Evolutionary conservation across 2,797 vertebrate genomes (phyloP), one percentile per base, ranked within the genome.

Genomic region (Discoglossus pictus): DNA sequence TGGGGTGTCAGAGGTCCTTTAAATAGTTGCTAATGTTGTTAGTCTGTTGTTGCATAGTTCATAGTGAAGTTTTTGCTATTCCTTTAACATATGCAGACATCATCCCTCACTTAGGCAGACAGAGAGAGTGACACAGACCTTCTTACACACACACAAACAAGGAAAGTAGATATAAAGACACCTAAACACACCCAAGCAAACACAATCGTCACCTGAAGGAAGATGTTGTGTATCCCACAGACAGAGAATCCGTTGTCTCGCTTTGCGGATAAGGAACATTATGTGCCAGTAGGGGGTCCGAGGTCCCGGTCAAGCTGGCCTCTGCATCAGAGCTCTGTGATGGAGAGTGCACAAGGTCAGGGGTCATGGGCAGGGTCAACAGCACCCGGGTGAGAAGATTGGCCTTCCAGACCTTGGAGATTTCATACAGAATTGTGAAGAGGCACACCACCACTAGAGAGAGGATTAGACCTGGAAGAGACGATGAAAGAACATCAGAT

Each of bases 381-480:
- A 81, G 58, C 0, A 75, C 79, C 36, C 43, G 46, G 1, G 54
- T 73, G 23, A 83, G 79, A 68, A 98, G 74, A 79, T 83, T 82
- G 0, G 84, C 76, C 76, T 93, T 91, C 84, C 87, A 91, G 43
- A 95, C 91, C 79, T 98, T 99, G 46, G 97, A 78, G 4, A 89
- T 36, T 83, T 99, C 95, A 0, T 94, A 99, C 16, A 96, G 55
- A 42, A 96, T 73, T 0, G 95, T 91, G 2, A 99, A 74, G 63
- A 99, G 81, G 47, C 94, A 70, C 62, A 99, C 85, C 52, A 98
- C 82, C 2, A 94, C 10, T 70, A 95, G 93, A 0, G 95, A 95
- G 35, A 97, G 71, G 9, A 72, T 79, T 89, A 99, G 93, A 23
- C 95, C 96, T 98, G 86, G 5, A 7, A 1, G 16, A 52, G 55